Evolutionary conservation across 2,888 invertebrate genomes (phyloP), one percentile per base, ranked within the genome.

Genomic region (Anthrax anthrax): DNA sequence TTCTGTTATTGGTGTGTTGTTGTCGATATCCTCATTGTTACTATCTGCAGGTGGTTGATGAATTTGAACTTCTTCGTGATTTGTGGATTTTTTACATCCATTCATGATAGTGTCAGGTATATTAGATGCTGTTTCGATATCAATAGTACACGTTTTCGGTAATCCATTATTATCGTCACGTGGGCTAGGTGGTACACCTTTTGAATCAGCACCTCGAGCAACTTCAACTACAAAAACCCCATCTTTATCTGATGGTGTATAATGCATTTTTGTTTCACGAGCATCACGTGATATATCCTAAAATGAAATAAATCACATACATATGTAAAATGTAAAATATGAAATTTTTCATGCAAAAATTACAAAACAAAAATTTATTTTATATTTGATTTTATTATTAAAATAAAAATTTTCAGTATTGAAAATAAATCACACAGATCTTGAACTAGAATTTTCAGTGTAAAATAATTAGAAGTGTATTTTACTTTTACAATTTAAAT

Each of bases 161-260:
- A 53, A 49, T 38, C 53, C 58, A n/a, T 54, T 56, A 47, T 71
- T 34, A 69, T 64, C 37, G 18, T 61, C 58, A 70, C 66, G 10
- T 65, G 61, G 5, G 37, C 60, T 63, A 1, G 58, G 58, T 0
- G 57, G 69, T 58, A 54, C 61, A 18, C 63, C 53, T 61, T 72
- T 62, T 53, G 72, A 59, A 63, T 70, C 60, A 57, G 65, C 54
- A 60, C 70, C 59, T 55, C 75, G 62, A 59, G 75, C 59, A 58
- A 74, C 81, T 60, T 83, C 82, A 1, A 83, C 83, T 4, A 83
- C 81, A 56, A 83, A 83, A 34, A 83, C 81, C 1, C 81, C 81
- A 49, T 82, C 80, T 58, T 80, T 78, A 51, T 80, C 79, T 6
- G 72, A 69, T 12, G 80, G 77, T 9, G 79, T 80, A 54, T 81